phyloP scores from a whole-genome alignment of 2,113 vertebrate species.

The Burhinus oedicnemus region DNA sequence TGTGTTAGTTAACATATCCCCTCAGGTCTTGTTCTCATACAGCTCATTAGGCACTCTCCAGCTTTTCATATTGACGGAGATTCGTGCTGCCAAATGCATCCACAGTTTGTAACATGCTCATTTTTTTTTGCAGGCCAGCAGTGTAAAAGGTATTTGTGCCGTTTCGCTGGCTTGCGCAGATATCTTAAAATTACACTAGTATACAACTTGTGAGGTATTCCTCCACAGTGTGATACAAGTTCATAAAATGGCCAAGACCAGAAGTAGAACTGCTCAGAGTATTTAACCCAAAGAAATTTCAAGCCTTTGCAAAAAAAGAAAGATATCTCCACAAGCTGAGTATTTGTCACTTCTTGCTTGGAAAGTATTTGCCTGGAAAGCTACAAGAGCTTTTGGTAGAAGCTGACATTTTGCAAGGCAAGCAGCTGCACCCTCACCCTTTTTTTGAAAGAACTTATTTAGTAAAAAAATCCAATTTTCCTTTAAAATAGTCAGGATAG shows the following conservation, averaged over 20 bases:
- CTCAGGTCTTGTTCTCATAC: not conserved
- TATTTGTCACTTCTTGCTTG: not conserved
- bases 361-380: not conserved
- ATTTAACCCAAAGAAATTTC: not conserved
- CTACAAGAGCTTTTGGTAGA: not conserved
- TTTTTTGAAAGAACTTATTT: not conserved
- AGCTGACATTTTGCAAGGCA: not conserved
- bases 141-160: not conserved
- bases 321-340: not conserved
- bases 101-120: rapidly evolving
- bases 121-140: not conserved
- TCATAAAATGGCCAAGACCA: not conserved
- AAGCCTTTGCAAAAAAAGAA: not conserved
- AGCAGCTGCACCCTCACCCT: rapidly evolving
- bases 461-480: not conserved
- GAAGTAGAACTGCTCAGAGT: not conserved
- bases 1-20: conserved; percentile 19
- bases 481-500: not conserved
- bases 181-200: not conserved
- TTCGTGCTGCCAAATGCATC: not conserved
- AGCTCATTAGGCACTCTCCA: conserved; percentile 7
- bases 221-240: not conserved
- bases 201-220: not conserved
- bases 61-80: not conserved
- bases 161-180: not conserved